A percentile compares a stretch with the other conserved stretches of the same genome.
phyloP scores from a whole-genome alignment of 2,888 invertebrate species.

The Meloe dianella region DNA sequence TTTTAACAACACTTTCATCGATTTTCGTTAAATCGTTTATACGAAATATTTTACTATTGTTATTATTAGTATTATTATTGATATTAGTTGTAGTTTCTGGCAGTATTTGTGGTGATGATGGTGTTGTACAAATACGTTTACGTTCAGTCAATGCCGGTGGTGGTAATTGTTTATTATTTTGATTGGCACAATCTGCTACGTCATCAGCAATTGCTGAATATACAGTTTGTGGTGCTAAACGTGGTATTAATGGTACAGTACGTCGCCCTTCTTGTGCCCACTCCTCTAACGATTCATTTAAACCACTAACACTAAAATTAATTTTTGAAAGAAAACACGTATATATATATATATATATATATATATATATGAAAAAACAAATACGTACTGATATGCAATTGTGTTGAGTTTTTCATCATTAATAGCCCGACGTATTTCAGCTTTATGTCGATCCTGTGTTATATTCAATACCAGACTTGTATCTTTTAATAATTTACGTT shows the following conservation, averaged over 20 bases:
- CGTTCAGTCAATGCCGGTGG: constrained; percentile 60
- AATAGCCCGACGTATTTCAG: constrained; percentile 88
- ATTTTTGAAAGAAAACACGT: not conserved
- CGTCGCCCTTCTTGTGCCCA: constrained; percentile 90
- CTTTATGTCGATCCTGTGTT: constrained; percentile 88
- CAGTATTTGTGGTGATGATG: constrained; percentile 16
- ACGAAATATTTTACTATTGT: constrained; percentile 43
- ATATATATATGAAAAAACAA: not conserved
- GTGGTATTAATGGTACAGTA: constrained; percentile 80
- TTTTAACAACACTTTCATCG: constrained; percentile 53
- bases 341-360: not conserved
- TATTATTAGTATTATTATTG: not conserved
- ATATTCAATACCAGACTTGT: constrained; percentile 83
- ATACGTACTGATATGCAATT: constrained; percentile 85
- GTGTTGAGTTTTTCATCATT: constrained; percentile 90
- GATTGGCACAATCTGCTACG: constrained; percentile 70
- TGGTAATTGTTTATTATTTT: constrained; percentile 68
- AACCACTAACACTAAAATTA: constrained; percentile 66
- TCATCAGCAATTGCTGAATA: constrained; percentile 84
- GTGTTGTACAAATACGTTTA: constrained; percentile 45
- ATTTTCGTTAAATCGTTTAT: constrained; percentile 55
- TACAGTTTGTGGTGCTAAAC: constrained; percentile 84
- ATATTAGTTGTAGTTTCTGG: constrained; percentile 15
- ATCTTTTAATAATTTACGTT: constrained; percentile 83
- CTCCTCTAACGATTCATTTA: constrained; percentile 69